Conservation (phyloP, 2,113 vertebrate genomes). For the Oostethus manadensis region DNA sequence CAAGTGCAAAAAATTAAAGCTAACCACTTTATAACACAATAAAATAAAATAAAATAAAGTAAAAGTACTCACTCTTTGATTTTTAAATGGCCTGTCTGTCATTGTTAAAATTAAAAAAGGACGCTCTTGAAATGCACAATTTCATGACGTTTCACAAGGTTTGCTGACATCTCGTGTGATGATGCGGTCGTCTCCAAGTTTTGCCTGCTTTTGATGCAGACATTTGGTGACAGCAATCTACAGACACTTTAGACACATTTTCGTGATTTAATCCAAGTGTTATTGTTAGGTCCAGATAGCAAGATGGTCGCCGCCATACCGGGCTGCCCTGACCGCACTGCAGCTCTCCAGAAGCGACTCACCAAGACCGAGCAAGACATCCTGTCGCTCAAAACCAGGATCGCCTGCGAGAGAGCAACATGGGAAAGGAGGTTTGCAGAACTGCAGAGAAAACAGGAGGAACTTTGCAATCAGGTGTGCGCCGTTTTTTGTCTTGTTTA, state of each 20-base stretch:
- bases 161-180: not conserved
- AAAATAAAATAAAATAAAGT: too few relatives aligned
- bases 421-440: constrained; percentile 77
- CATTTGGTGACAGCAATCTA: not conserved
- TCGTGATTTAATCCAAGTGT: not conserved
- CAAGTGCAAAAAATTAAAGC: too few relatives aligned
- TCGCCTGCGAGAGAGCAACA: constrained; percentile 71
- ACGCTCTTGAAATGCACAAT: not conserved
- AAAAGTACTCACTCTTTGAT: not conserved
- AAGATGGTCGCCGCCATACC: constrained; percentile 33
- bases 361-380: constrained; percentile 71
- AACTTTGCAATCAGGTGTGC: constrained; percentile 65
- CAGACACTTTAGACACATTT: not conserved
- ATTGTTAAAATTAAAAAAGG: not conserved
- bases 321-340: constrained; percentile 37
- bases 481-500: not conserved
- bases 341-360: constrained; percentile 63
- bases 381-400: constrained; percentile 71
- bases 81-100: not conserved
- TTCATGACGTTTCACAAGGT: too few relatives aligned
- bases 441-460: constrained; percentile 72
- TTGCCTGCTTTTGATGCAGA: not conserved
- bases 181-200: not conserved
- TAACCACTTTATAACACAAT: too few relatives aligned
- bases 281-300: constrained; percentile 30